phyloP scores from a whole-genome alignment of 1,140 invertebrate genomes.

The Brachionus manjavacas region DNA sequence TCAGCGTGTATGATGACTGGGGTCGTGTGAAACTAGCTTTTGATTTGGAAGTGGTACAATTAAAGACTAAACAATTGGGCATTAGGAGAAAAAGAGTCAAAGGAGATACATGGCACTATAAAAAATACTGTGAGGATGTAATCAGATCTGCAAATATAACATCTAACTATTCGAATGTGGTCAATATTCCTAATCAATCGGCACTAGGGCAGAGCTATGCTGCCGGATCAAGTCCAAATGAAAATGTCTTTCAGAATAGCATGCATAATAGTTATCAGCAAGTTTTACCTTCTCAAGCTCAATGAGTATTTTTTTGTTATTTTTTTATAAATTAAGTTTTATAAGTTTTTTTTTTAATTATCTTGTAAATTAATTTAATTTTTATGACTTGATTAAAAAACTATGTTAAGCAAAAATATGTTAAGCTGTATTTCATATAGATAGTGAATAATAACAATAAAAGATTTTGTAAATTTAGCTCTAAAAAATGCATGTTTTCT shows the following conservation, averaged over 20 bases:
- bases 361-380: neutral
- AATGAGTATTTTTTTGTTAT: constrained; percentile 7
- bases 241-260: constrained; percentile 8
- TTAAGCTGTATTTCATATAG: neutral
- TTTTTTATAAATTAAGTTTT: neutral
- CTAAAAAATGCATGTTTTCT: neutral
- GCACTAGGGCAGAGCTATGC: neutral
- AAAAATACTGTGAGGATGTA: constrained; percentile 76
- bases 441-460: neutral
- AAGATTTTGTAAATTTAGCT: neutral
- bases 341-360: neutral
- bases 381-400: neutral
- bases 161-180: neutral
- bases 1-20: constrained; percentile 52
- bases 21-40: constrained; percentile 65
- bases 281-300: constrained; percentile 7
- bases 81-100: constrained; percentile 72
- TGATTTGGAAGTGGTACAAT: constrained; percentile 72
- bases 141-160: constrained; percentile 54
- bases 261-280: constrained; percentile 16
- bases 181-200: constrained; percentile 28
- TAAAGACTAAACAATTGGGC: constrained; percentile 61
- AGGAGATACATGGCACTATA: constrained; percentile 79
- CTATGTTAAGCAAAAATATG: neutral
- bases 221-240: neutral